Evolutionary conservation across 37 sponge, comb jelly and placozoan genomes (phyloP), one percentile per base, ranked within the genome.

Genomic region (Oopsacas minuta): DNA sequence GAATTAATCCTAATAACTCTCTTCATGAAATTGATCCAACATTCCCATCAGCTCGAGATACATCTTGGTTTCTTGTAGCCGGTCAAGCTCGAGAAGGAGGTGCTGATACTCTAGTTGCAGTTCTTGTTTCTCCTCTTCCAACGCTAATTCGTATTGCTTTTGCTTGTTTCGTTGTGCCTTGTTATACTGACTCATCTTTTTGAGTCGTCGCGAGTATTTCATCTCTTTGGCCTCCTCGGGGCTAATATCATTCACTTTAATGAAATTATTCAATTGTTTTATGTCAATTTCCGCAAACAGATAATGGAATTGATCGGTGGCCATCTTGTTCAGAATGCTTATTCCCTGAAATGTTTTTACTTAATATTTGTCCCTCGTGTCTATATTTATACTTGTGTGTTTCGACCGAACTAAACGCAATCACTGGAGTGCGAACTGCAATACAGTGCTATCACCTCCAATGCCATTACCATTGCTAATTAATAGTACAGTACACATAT

Each of bases 101-200:
- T 61, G 17, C 20, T 10, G 32, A 3, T 20, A 61, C 75, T 61
- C 75, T 61, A 5, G 7, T 12, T n/a, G 75, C 3, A 61, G 75
- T 61, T 61, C 1, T n/a, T 61, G 32, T 34, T n/a, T 10, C 30
- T 61, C 75, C 20, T 61, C 20, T 34, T 61, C 75, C 28, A 61
- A 34, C 3, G 3, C 75, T 12, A 32, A 7, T 61, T 61, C 75
- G 28, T 61, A n/a, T 12, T n/a, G 75, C 22, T 61, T 61, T 34
- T 61, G 22, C 75, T 61, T 61, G 1, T 61, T 34, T 25, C 75
- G 75, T 12, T 61, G 75, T 3, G 75, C 75, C 22, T n/a, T 61
- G 75, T 61, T 61, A 61, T 61, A 61, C 75, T 61, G 75, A 61
- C 75, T 61, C 75, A 61, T 61, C 75, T 61, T 61, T 34, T 12